Conservation (phyloP, 2,113 vertebrate species). For the Anguilla japonica region DNA sequence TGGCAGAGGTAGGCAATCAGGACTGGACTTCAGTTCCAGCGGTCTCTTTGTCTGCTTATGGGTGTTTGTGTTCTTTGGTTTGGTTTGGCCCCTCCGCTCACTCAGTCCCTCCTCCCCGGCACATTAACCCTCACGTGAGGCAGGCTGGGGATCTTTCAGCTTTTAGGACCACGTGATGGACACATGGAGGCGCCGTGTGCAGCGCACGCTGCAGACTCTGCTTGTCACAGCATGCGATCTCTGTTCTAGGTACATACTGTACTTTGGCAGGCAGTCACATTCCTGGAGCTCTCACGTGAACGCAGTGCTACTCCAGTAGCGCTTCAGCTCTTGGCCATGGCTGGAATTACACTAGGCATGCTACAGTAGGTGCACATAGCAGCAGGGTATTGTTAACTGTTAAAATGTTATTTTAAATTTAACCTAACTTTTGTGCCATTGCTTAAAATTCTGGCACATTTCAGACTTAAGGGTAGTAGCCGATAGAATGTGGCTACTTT, state of each 20-base stretch:
- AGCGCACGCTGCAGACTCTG: conserved; percentile 3
- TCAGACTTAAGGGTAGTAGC: neutral
- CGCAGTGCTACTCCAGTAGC: neutral
- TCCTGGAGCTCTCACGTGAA: conserved; percentile 19
- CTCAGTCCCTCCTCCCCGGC: neutral
- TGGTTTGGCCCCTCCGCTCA: neutral
- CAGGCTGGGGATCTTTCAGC: neutral
- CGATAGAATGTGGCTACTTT: neutral
- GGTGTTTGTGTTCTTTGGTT: neutral
- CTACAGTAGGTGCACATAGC: no score
- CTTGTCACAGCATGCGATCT: conserved; percentile 26
- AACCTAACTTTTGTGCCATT: neutral
- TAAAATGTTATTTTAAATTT: no score
- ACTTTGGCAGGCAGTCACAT: conserved; percentile 15
- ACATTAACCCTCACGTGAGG: conserved; percentile 24
- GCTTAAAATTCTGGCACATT: neutral
- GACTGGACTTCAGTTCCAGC: neutral
- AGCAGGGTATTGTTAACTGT: no score
- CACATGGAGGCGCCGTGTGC: conserved; percentile 35
- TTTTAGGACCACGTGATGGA: conserved; percentile 22
- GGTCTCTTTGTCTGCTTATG: neutral
- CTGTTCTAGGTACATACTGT: conserved; percentile 14
- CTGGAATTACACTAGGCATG: neutral
- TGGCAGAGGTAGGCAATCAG: neutral
- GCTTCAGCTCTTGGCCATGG: neutral